phyloP scores from a whole-genome alignment of 2,113 vertebrate genomes.

The Puntigrus tetrazona region DNA sequence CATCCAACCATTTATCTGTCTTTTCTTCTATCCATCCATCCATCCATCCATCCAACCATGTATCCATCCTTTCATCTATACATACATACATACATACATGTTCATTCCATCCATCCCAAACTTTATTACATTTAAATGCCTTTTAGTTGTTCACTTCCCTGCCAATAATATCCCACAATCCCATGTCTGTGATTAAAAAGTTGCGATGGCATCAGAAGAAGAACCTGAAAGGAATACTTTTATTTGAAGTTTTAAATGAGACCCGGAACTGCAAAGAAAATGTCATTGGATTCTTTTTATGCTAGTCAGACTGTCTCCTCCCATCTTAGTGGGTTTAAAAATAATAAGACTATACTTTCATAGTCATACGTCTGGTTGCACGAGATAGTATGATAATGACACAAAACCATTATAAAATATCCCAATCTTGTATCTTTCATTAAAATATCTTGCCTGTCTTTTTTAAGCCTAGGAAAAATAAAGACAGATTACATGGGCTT shows the following conservation, averaged over 20 bases:
- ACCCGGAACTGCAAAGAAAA: neutral
- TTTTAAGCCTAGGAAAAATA: neutral
- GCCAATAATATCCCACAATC: neutral
- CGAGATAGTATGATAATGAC: neutral
- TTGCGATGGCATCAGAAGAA: neutral
- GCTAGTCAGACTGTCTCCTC: neutral
- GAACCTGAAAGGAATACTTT: neutral
- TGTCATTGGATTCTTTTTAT: neutral
- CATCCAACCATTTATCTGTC: neutral
- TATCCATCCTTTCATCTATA: neutral
- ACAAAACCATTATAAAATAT: neutral
- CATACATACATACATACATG: neutral
- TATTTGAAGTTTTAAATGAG: neutral
- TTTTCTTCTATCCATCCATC: neutral
- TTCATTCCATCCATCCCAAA: neutral
- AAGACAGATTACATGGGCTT: constrained; percentile 1
- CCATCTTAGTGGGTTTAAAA: neutral
- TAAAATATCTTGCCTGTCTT: neutral
- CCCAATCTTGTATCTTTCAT: neutral
- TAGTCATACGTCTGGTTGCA: neutral
- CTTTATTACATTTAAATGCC: neutral
- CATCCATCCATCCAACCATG: neutral
- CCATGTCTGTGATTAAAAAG: neutral
- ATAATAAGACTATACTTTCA: neutral
- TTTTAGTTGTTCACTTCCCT: neutral